Evolutionary conservation across 2,113 vertebrate species (phyloP), one percentile per base, ranked within the genome.

Genomic region (Ammodramus savannarum): DNA sequence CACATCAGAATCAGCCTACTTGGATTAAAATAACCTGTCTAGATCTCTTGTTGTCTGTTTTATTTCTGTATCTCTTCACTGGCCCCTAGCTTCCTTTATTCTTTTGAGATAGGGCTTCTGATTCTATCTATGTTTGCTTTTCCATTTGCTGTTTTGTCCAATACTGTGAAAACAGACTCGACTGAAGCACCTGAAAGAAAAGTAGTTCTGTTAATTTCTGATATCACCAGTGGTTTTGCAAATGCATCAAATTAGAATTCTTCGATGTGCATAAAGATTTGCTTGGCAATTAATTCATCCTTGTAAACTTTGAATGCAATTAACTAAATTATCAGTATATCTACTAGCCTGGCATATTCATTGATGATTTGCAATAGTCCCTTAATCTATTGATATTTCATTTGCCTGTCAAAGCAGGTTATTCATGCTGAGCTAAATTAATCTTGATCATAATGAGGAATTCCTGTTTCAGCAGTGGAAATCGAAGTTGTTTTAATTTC

Each of bases 361-460:
- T 88, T 79, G 90, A 73, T 90, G 57, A 78, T 79, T 71, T 5
- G 2, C 76, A 87, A 49, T 77, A 93, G 54, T 90, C 31, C 61
- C 34, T 89, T 85, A 67, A 85, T 89, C 54, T 82, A 91, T 74
- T 62, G 82, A 41, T 92, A 52, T 73, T 97, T 93, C 46, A 77
- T 90, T 95, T 91, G 10, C 44, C 36, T 89, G 75, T 91, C 62
- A 66, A 73, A 94, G 52, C 34, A 36, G 51, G 16, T 84, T 91
- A 57, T 68, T 85, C 69, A 77, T 59, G 26, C 54, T 72, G 83
- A 91, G 32, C 31, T 77, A 74, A 90, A 83, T 87, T 89, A 43
- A 46, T 73, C 74, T 80, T 74, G 41, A 85, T 87, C 58, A 23
- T 87, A 68, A 89, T 11, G 11, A 76, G 48, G 21, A 65, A 62